phyloP scores from a whole-genome alignment of 1,140 invertebrate genomes.

The Drosophila insularis region DNA sequence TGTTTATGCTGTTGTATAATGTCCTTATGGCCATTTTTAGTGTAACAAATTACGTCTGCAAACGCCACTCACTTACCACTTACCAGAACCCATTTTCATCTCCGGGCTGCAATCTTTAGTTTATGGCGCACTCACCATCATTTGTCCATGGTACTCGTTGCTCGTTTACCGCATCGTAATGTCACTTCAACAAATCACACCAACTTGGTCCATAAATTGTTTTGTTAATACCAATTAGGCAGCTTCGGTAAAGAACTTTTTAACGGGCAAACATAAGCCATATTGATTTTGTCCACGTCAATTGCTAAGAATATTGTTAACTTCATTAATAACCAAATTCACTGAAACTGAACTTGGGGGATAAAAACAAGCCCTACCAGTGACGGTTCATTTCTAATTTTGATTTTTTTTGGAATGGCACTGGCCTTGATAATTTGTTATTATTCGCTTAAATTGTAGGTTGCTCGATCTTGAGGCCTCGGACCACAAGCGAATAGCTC shows the following conservation, averaged over 20 bases:
- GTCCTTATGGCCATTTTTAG: slow-evolving; percentile 57
- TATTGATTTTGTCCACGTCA: slow-evolving; percentile 7
- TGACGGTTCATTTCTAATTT: too few relatives aligned
- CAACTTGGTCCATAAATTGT: slow-evolving; percentile 70
- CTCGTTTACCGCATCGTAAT: slow-evolving; percentile 72
- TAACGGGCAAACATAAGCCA: slow-evolving; percentile 2
- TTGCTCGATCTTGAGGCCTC: too few relatives aligned
- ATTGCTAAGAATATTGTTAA: background rate
- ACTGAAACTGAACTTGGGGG: too few relatives aligned
- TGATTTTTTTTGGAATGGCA: too few relatives aligned
- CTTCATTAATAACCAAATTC: background rate
- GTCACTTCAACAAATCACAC: slow-evolving; percentile 74
- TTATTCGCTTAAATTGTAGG: too few relatives aligned
- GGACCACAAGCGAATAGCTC: too few relatives aligned
- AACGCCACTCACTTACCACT: slow-evolving; percentile 61
- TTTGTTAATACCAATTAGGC: slow-evolving; percentile 73
- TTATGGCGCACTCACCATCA: slow-evolving; percentile 49
- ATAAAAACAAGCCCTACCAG: too few relatives aligned
- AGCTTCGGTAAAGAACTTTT: slow-evolving; percentile 30
- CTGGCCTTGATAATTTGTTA: too few relatives aligned
- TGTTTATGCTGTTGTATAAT: slow-evolving; percentile 61
- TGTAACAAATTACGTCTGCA: slow-evolving; percentile 74
- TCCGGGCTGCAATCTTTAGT: slow-evolving; percentile 22
- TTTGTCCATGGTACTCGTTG: slow-evolving; percentile 16
- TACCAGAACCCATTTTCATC: slow-evolving; percentile 25